phyloP scores from a whole-genome alignment of 2,113 vertebrate species.

The Caretta caretta region DNA sequence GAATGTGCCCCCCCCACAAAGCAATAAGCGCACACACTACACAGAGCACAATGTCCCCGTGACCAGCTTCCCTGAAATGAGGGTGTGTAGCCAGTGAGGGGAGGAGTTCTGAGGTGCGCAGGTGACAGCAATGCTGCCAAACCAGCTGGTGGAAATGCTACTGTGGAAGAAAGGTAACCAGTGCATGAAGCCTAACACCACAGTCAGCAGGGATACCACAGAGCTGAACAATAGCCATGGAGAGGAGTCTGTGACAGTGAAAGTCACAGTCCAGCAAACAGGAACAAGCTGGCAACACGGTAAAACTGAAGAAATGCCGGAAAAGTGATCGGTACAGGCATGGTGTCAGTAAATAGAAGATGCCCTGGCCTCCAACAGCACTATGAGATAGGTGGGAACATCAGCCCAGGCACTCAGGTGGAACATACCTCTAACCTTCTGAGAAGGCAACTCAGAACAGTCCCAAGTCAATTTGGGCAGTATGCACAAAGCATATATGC shows the following conservation, averaged over 20 bases:
- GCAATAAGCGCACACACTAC: background rate
- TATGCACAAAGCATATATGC: background rate
- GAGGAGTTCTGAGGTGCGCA: background rate
- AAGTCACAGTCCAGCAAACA: background rate
- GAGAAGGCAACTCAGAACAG: background rate
- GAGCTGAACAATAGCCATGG: background rate
- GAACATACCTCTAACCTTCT: background rate
- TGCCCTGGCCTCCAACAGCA: background rate
- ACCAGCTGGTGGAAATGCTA: background rate
- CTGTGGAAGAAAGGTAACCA: background rate
- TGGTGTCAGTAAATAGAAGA: background rate
- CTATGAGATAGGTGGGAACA: background rate
- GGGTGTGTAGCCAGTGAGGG: background rate
- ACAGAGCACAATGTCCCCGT: background rate
- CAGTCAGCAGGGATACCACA: background rate
- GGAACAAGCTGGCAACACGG: background rate
- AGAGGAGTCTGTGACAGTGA: background rate
- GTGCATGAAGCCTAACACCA: background rate
- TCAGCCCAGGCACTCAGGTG: background rate
- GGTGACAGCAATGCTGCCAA: no score
- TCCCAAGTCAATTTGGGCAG: background rate
- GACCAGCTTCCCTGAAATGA: background rate
- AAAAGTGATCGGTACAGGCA: background rate
- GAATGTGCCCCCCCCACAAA: background rate
- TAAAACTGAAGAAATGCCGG: background rate